Conservation (phyloP, 1,140 invertebrate genomes). For the Hypothenemus hampei region DNA sequence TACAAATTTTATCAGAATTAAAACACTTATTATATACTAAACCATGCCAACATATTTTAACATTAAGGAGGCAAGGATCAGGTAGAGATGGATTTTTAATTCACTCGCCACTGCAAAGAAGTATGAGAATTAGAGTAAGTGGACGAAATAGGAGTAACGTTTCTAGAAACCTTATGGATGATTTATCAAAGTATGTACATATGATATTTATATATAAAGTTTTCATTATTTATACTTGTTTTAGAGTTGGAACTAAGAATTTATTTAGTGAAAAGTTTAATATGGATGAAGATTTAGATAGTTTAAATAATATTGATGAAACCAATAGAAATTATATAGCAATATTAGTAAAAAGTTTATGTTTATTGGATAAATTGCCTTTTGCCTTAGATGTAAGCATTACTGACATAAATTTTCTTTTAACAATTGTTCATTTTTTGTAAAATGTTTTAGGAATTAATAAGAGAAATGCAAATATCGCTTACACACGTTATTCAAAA, state of each 20-base stretch:
- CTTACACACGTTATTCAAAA: constrained; percentile 69
- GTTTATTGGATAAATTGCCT: constrained; percentile 76
- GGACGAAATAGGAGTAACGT: constrained; percentile 47
- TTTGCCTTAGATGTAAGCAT: constrained; percentile 72
- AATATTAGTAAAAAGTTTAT: constrained; percentile 80
- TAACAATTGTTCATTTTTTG: constrained; percentile 5
- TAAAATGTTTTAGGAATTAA: constrained; percentile 61
- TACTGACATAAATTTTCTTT: background rate
- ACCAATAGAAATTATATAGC: constrained; percentile 69
- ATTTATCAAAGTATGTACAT: constrained; percentile 35
- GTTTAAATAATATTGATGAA: constrained; percentile 60
- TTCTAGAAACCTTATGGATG: constrained; percentile 47
- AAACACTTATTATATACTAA: constrained; percentile 70
- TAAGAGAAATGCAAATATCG: constrained; percentile 75
- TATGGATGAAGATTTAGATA: constrained; percentile 59
- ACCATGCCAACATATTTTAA: constrained; percentile 53
- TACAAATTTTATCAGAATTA: constrained; percentile 66
- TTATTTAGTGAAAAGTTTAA: constrained; percentile 40
- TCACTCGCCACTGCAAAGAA: constrained; percentile 51
- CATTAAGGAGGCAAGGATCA: constrained; percentile 58
- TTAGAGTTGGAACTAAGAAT: constrained; percentile 15
- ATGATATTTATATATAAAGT: too few species aligned
- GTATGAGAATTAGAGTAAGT: constrained; percentile 51
- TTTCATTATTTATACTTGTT: too few species aligned
- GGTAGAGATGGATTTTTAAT: constrained; percentile 47